A percentile compares a stretch with the other conserved stretches of the same genome.
phyloP scores from a whole-genome alignment of 1,140 invertebrate genomes.

The Ctenoplectra terminalis region DNA sequence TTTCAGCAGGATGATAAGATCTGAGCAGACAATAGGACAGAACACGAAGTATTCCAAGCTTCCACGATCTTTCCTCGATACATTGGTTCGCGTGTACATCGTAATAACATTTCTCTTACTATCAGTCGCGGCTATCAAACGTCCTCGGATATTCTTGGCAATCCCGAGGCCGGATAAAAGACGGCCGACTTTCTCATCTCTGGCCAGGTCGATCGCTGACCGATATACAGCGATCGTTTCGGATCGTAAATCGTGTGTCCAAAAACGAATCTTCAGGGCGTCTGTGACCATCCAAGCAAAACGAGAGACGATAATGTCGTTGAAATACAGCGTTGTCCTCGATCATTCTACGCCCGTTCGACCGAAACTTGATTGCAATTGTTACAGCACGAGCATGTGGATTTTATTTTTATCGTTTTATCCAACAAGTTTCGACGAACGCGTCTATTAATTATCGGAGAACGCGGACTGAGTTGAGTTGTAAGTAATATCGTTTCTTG shows the following conservation, averaged over 20 bases:
- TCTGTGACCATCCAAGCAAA: neutral
- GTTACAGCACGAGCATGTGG: neutral
- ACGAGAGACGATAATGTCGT: neutral
- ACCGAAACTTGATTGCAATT: neutral
- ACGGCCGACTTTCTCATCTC: conserved; percentile 18
- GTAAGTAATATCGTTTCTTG: no score
- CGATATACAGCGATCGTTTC: neutral
- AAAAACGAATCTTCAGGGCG: neutral
- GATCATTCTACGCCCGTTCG: neutral
- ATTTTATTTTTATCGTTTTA: neutral
- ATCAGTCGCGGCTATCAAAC: conserved; percentile 36
- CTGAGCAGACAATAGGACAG: neutral
- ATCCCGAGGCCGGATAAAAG: conserved; percentile 36
- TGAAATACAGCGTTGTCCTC: neutral
- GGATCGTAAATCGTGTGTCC: neutral
- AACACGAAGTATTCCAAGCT: neutral
- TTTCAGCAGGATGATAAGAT: conserved; percentile 10
- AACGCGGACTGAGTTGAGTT: no score
- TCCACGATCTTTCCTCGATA: neutral
- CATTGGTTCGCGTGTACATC: conserved; percentile 28
- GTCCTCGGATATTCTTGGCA: conserved; percentile 50
- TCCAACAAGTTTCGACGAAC: no score
- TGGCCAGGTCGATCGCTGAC: neutral
- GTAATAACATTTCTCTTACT: conserved; percentile 20
- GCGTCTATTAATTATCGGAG: no score